Conservation (phyloP, 2,888 invertebrate genomes). For the Oeneis ivallda region DNA sequence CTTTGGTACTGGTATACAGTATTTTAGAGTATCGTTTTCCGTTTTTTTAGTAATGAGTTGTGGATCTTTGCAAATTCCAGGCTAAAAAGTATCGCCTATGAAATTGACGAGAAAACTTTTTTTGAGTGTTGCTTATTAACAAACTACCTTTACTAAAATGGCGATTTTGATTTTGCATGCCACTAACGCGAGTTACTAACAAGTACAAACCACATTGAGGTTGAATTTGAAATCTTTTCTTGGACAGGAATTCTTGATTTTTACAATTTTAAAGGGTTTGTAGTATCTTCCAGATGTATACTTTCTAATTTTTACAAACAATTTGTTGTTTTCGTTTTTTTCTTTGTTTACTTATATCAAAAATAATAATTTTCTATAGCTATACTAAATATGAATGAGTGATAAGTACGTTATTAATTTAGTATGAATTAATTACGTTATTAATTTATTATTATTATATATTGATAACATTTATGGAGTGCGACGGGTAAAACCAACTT, state of each 20-base stretch:
- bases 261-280: background rate
- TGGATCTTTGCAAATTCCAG: background rate
- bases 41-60: too few relatives aligned
- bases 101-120: too few relatives aligned
- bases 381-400: background rate
- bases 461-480: background rate
- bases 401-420: background rate
- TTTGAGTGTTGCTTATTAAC: conserved; percentile 6
- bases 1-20: too few relatives aligned
- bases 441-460: too few relatives aligned
- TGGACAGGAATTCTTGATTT: background rate
- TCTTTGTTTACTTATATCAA: background rate
- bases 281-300: background rate
- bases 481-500: too few relatives aligned
- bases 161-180: background rate
- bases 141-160: background rate
- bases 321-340: background rate
- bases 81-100: background rate
- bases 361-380: background rate
- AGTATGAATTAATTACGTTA: background rate
- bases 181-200: background rate
- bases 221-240: background rate
- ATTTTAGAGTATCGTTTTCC: too few relatives aligned
- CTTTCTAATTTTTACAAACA: too few relatives aligned
- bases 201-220: background rate